phyloP scores from a whole-genome alignment of 2,797 vertebrate species.

The Phoebastria nigripes region DNA sequence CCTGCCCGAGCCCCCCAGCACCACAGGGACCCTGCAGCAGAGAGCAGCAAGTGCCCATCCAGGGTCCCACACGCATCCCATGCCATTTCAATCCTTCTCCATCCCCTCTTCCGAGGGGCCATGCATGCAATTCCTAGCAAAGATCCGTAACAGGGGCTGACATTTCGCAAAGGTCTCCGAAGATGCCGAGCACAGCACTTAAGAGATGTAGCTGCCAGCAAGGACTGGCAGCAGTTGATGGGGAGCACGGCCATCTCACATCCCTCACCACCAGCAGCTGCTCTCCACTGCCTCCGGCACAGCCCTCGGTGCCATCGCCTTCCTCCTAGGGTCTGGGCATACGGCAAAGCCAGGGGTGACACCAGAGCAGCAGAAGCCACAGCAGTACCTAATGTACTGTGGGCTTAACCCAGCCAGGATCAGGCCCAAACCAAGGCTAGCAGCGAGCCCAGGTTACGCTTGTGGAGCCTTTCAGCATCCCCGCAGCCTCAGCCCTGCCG shows the following conservation, averaged over 20 bases:
- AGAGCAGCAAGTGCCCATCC: background rate
- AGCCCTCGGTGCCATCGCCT: background rate
- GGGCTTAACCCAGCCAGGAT: background rate
- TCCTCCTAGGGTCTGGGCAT: background rate
- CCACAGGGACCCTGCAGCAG: background rate
- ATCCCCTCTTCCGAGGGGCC: background rate
- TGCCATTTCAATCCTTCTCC: background rate
- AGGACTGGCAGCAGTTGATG: background rate
- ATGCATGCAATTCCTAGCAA: background rate
- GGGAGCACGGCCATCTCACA: fast-evolving
- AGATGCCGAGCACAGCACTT: background rate
- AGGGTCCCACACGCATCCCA: fast-evolving
- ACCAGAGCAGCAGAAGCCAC: background rate
- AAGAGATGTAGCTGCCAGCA: background rate
- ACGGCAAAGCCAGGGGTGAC: background rate
- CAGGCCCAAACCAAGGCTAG: no score
- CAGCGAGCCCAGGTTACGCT: background rate
- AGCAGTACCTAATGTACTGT: fast-evolving
- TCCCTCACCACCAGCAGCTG: background rate
- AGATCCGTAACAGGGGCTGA: background rate
- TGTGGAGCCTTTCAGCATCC: background rate
- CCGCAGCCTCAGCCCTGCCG: background rate
- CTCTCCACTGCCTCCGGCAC: background rate
- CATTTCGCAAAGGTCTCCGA: background rate
- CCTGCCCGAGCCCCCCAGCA: background rate